These are phyloP conservation scores for Dreissena polymorpha DNA, from an alignment of 1,140 invertebrate species.

Conservation along the genomic window DNA sequence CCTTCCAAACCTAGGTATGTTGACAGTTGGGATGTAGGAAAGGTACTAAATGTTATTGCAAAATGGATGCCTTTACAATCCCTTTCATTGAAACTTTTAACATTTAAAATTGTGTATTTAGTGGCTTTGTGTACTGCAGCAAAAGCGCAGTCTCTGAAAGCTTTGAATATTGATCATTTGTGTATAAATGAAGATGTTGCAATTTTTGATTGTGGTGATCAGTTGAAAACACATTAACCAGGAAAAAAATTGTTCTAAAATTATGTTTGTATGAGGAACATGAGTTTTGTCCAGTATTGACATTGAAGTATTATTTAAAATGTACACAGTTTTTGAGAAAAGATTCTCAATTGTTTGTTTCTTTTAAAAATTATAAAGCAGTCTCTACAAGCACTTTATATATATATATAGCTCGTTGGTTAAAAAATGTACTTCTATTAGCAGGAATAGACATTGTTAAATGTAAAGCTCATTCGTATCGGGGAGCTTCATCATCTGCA, in stretches of 20 bases:
- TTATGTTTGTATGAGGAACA: too few species aligned
- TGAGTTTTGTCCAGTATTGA: too few species aligned
- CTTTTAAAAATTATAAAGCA: too few species aligned
- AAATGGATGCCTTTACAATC: constrained; percentile 1
- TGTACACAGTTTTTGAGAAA: too few species aligned
- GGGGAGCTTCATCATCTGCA: too few species aligned
- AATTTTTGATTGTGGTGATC: constrained; percentile 7
- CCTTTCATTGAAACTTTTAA: constrained; percentile 8
- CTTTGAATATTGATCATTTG: constrained; percentile 8
- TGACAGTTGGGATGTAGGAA: not conserved
- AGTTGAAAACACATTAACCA: not conserved
- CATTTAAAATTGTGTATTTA: constrained; percentile 4
- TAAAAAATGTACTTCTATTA: too few species aligned
- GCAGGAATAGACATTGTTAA: too few species aligned
- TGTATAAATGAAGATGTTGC: constrained; percentile 2
- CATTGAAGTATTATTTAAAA: too few species aligned
- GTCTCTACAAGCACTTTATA: too few species aligned
- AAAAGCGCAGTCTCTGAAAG: constrained; percentile 11
- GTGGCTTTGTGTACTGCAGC: constrained; percentile 16
- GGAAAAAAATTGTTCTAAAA: constrained; percentile 2
- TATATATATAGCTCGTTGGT: too few species aligned
- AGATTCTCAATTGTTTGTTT: too few species aligned
- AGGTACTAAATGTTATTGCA: constrained; percentile 5
- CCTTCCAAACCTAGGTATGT: constrained; percentile 17
- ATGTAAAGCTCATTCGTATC: too few species aligned